A percentile compares a stretch with the other conserved stretches of the same genome.
Evolutionary conservation across 2,888 invertebrate species (phyloP).

Genomic region (Athalia circularis): DNA sequence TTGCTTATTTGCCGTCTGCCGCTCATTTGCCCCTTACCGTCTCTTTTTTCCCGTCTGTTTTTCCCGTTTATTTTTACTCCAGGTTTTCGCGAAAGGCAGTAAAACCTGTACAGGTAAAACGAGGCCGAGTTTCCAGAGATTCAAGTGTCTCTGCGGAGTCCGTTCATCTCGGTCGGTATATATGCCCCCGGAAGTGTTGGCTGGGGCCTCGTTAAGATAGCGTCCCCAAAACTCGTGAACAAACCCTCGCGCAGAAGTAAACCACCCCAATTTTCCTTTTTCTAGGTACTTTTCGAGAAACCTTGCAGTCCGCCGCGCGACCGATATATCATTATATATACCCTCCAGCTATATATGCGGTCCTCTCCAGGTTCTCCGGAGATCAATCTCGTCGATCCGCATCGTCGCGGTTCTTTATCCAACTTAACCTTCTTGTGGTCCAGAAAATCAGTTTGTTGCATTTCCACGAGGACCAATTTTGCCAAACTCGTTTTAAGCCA

Average conservation of each 20-base stretch:
- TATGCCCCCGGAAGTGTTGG: constrained; percentile 31
- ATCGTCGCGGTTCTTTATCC: not conserved
- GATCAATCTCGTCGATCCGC: not conserved
- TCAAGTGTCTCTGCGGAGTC: constrained; percentile 41
- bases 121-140: constrained; percentile 36
- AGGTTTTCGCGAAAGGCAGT: constrained; percentile 7
- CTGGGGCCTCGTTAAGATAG: constrained; percentile 39
- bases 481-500: too few relatives aligned
- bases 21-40: not conserved
- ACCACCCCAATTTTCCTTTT: not conserved
- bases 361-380: not conserved
- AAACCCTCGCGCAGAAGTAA: constrained; percentile 7
- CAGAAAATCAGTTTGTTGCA: not conserved
- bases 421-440: not conserved
- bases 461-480: constrained; percentile 5
- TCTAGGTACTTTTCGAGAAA: not conserved
- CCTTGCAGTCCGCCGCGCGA: constrained; percentile 1
- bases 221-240: constrained; percentile 29
- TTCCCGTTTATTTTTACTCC: not conserved
- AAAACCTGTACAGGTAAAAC: constrained; percentile 5
- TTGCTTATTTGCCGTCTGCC: not conserved
- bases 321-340: constrained; percentile 16
- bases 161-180: not conserved
- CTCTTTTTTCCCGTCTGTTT: not conserved
- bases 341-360: not conserved